Conservation (phyloP, 2,888 invertebrate genomes). For the Hydropsyche betteni region DNA sequence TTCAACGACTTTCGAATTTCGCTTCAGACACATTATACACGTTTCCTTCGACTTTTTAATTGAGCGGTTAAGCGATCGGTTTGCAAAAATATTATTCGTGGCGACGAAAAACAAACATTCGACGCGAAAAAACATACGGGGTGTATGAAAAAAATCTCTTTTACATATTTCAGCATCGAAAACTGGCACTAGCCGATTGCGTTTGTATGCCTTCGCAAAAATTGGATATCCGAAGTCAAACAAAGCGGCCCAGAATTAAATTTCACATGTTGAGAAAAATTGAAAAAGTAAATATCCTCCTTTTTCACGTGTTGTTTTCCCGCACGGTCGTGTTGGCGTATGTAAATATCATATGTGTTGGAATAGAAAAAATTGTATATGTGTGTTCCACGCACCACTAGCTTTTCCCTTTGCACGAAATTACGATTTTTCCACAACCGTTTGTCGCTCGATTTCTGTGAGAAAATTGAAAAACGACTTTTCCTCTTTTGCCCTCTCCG, state of each 20-base stretch:
- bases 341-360: too few species aligned
- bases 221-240: slow-evolving; percentile 29
- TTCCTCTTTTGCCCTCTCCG: too few species aligned
- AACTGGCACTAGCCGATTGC: background rate
- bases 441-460: too few species aligned
- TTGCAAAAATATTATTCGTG: background rate
- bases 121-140: background rate
- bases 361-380: too few species aligned
- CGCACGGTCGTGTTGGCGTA: too few species aligned
- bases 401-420: too few species aligned
- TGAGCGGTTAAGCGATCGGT: slow-evolving; percentile 11
- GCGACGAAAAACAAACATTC: background rate
- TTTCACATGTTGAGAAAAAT: slow-evolving; percentile 18
- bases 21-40: too few species aligned
- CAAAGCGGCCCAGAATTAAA: slow-evolving; percentile 26
- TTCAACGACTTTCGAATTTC: too few species aligned
- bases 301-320: background rate
- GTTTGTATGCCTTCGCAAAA: background rate
- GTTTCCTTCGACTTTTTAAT: too few species aligned
- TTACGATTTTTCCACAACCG: too few species aligned
- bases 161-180: slow-evolving; percentile 6
- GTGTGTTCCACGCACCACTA: too few species aligned
- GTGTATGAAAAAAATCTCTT: background rate
- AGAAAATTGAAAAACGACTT: too few species aligned
- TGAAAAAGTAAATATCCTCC: slow-evolving; percentile 7